A percentile compares a stretch with the other conserved stretches of the same genome.
Evolutionary conservation across 2,888 invertebrate genomes (phyloP).

Genomic region (Cephus pygmeus): DNA sequence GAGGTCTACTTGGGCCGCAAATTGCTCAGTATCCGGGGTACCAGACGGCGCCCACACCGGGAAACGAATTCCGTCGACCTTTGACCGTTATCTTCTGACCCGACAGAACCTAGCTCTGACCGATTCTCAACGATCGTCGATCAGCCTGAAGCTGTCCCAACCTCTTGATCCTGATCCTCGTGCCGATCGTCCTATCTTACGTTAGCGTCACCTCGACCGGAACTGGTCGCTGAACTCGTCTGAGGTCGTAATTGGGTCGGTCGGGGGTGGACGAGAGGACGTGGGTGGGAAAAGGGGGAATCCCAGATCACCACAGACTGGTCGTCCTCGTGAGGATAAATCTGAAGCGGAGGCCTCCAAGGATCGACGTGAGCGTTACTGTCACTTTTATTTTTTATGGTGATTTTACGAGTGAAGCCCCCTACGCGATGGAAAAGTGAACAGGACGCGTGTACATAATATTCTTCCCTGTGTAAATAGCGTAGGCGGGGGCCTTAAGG

Average conservation of each 20-base stretch:
- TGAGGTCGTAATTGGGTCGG: no score
- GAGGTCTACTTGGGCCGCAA: slow-evolving; percentile 69
- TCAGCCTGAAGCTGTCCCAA: slow-evolving; percentile 17
- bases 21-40: slow-evolving; percentile 77
- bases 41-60: slow-evolving; percentile 69
- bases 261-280: no score
- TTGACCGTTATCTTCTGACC: slow-evolving; percentile 86
- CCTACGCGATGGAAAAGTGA: neutral
- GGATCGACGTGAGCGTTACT: neutral
- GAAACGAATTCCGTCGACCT: slow-evolving; percentile 79
- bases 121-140: slow-evolving; percentile 39
- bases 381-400: neutral
- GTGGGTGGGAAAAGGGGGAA: no score
- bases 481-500: slow-evolving; percentile 27
- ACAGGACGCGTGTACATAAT: slow-evolving; percentile 39
- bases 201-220: no score
- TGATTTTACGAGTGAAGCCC: no score
- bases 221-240: no score
- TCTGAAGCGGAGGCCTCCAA: no score
- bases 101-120: slow-evolving; percentile 68
- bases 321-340: no score
- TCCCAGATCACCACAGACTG: no score
- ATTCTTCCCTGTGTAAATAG: slow-evolving; percentile 43
- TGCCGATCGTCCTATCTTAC: no score
- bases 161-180: neutral